Conservation (phyloP, 2,113 vertebrate species). For the Coptodon rendalli region DNA sequence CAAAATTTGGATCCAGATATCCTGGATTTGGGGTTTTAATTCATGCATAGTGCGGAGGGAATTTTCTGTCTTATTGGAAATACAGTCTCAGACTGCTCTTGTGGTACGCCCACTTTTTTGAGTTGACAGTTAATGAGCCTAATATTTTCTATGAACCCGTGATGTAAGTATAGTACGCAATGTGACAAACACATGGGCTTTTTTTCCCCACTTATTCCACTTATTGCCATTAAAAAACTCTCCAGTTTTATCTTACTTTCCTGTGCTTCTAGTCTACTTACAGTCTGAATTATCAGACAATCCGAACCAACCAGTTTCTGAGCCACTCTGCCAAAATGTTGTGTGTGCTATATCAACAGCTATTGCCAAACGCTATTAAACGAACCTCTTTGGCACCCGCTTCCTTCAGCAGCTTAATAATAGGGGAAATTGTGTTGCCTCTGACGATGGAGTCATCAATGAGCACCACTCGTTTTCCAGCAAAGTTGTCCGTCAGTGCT, state of each 20-base stretch:
- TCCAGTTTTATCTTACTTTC: background rate
- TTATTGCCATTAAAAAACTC: accelerated
- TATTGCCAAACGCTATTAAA: background rate
- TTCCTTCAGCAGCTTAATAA: constrained; percentile 94
- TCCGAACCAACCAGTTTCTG: background rate
- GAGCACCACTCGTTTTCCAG: constrained; percentile 90
- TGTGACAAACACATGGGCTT: background rate
- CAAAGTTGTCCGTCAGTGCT: constrained; percentile 92
- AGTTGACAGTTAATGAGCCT: background rate
- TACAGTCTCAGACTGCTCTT: background rate
- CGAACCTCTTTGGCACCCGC: constrained; percentile 93
- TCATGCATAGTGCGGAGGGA: accelerated
- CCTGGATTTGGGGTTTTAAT: background rate
- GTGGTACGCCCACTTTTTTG: background rate
- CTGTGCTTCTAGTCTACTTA: background rate
- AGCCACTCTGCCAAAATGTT: background rate
- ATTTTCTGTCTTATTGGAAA: background rate
- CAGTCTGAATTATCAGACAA: background rate
- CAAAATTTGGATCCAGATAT: background rate
- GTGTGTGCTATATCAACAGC: too few species aligned
- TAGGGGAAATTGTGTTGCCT: constrained; percentile 97
- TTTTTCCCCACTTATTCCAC: accelerated
- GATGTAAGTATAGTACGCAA: background rate
- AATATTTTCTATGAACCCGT: background rate
- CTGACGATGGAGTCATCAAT: constrained; percentile 96